Evolutionary conservation across 2,888 invertebrate genomes (phyloP).

Genomic region (Drosophila anomalata): DNA sequence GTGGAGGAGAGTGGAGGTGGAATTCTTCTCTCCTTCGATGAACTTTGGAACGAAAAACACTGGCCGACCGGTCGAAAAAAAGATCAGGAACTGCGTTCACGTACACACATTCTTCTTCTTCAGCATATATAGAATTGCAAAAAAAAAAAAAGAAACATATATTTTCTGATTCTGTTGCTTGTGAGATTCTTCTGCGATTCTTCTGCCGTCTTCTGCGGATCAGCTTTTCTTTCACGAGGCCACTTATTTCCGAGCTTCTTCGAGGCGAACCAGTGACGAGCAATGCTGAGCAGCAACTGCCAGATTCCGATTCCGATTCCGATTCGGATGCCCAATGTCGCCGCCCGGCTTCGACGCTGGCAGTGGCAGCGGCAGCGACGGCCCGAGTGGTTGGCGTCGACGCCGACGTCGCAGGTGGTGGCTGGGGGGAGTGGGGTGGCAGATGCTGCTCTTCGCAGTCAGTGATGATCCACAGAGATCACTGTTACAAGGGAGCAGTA

Average conservation of each 20-base stretch:
- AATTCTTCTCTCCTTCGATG: slow-evolving; percentile 10
- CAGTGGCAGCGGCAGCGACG: not conserved
- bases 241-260: slow-evolving; percentile 8
- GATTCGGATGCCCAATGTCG: slow-evolving; percentile 18
- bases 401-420: slow-evolving; percentile 10
- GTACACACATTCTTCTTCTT: slow-evolving; percentile 12
- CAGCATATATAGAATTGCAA: slow-evolving; percentile 19
- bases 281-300: slow-evolving; percentile 43
- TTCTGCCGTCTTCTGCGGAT: slow-evolving; percentile 14
- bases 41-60: slow-evolving; percentile 29
- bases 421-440: not conserved
- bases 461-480: not conserved
- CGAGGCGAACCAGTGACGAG: slow-evolving; percentile 36
- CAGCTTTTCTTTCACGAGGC: slow-evolving; percentile 8
- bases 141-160: slow-evolving; percentile 2
- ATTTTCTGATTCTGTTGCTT: slow-evolving; percentile 15
- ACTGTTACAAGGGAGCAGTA: not conserved
- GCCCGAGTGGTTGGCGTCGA: not conserved
- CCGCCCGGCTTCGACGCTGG: slow-evolving; percentile 7
- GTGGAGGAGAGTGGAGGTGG: not conserved
- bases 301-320: slow-evolving; percentile 25
- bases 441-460: slow-evolving; percentile 2
- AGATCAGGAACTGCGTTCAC: slow-evolving; percentile 35
- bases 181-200: slow-evolving; percentile 9
- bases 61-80: slow-evolving; percentile 38